A percentile compares a stretch with the other conserved stretches of the same genome.
Conservation (phyloP, 2,888 invertebrate species). For the Drosophila parthenogenetica region DNA sequence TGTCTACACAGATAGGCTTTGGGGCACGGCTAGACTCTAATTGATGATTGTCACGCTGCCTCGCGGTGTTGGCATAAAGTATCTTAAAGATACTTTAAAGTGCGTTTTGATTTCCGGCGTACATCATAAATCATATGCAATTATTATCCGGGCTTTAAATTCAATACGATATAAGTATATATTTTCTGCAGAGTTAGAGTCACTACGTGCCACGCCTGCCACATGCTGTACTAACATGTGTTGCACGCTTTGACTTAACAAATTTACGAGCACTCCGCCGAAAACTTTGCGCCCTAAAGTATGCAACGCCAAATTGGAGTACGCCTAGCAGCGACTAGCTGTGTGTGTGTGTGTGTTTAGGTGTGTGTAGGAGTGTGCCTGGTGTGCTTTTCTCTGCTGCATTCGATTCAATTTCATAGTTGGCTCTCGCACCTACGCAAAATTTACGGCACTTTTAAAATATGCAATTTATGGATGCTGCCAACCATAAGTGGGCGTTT, state of each 20-base stretch:
- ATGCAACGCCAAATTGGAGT: conserved; percentile 63
- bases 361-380: conserved; percentile 8
- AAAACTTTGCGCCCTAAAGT: conserved; percentile 66
- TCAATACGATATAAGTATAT: conserved; percentile 1
- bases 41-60: conserved; percentile 38
- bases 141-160: conserved; percentile 49
- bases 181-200: background rate
- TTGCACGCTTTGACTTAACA: conserved; percentile 36
- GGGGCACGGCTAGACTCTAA: conserved; percentile 26
- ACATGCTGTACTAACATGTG: conserved; percentile 51
- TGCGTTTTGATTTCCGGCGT: conserved; percentile 18
- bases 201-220: background rate
- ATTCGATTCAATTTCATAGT: conserved; percentile 67
- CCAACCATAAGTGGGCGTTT: conserved; percentile 5
- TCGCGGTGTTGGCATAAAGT: conserved; percentile 6
- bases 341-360: conserved; percentile 8
- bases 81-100: conserved; percentile 33
- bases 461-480: conserved; percentile 69
- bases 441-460: conserved; percentile 76
- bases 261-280: conserved; percentile 57
- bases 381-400: conserved; percentile 34
- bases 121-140: conserved; percentile 46
- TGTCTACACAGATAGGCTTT: conserved; percentile 16
- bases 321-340: conserved; percentile 2
- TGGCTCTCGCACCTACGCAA: conserved; percentile 66